Conservation (phyloP, 2,888 invertebrate species). For the Dichetophora obliterata region DNA sequence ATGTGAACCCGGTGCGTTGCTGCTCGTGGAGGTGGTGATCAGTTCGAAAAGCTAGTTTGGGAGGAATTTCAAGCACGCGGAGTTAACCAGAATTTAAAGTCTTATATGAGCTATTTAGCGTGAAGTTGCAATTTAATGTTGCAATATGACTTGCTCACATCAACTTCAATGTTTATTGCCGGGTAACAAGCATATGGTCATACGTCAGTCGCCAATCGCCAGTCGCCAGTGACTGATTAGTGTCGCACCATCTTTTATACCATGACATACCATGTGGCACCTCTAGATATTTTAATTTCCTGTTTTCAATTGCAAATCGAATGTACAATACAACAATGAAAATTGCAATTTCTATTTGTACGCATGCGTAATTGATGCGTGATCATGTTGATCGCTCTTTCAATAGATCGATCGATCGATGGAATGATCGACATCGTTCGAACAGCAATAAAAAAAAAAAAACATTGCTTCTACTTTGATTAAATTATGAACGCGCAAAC, state of each 20-base stretch:
- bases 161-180: not conserved
- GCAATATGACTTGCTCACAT: not conserved
- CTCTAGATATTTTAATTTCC: constrained; percentile 47
- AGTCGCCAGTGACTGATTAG: constrained; percentile 47
- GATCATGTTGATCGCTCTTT: constrained; percentile 34
- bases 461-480: constrained; percentile 28
- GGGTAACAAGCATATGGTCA: constrained; percentile 9
- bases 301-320: constrained; percentile 42
- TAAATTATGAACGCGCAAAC: constrained; percentile 46
- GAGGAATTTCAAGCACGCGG: not conserved
- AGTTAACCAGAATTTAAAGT: not conserved
- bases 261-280: constrained; percentile 21
- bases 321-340: constrained; percentile 27
- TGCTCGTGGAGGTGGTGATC: not conserved
- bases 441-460: not conserved
- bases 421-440: not conserved
- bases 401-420: constrained; percentile 24
- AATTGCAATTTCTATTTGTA: constrained; percentile 45
- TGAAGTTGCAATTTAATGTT: not conserved
- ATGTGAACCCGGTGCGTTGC: too few relatives aligned
- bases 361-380: constrained; percentile 41
- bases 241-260: constrained; percentile 45
- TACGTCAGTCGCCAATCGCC: constrained; percentile 36
- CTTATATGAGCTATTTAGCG: not conserved
- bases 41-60: not conserved